Conservation (phyloP, 2,888 invertebrate species). For the Argynnis bischoffii region DNA sequence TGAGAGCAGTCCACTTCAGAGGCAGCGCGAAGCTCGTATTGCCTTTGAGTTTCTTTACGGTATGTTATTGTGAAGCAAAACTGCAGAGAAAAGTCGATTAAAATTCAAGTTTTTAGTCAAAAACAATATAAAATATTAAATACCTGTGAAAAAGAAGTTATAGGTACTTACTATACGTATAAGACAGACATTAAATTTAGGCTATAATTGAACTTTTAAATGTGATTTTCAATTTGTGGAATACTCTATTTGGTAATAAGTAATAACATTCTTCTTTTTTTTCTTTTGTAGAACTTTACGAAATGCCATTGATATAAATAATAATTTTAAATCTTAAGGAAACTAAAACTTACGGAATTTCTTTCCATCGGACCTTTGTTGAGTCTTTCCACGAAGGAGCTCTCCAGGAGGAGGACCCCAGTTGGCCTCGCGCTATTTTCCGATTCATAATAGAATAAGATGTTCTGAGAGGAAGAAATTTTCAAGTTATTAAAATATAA, state of each 20-base stretch:
- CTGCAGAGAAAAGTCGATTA: conserved; percentile 69
- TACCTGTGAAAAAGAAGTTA: no score
- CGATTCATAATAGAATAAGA: conserved; percentile 95
- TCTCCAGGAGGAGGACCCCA: conserved; percentile 92
- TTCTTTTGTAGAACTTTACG: no score
- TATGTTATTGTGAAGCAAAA: conserved; percentile 94
- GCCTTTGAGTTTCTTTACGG: conserved; percentile 91
- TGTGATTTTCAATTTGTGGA: no score
- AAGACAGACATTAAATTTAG: no score
- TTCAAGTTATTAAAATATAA: neutral
- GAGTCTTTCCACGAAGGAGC: conserved; percentile 92
- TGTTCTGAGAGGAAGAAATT: conserved; percentile 81
- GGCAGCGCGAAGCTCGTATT: conserved; percentile 92
- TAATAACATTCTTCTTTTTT: no score
- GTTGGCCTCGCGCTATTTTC: conserved; percentile 90
- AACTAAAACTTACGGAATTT: conserved; percentile 48
- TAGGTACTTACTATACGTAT: no score
- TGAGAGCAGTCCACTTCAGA: conserved; percentile 93
- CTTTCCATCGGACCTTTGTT: conserved; percentile 83
- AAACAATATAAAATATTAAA: neutral
- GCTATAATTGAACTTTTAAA: no score
- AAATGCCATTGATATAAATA: no score
- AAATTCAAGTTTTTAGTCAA: neutral
- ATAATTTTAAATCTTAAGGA: neutral
- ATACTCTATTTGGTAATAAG: no score